These are phyloP conservation scores for Lagorchestes hirsutus DNA, from an alignment of 2,797 vertebrate genomes.

Conservation along the genomic window DNA sequence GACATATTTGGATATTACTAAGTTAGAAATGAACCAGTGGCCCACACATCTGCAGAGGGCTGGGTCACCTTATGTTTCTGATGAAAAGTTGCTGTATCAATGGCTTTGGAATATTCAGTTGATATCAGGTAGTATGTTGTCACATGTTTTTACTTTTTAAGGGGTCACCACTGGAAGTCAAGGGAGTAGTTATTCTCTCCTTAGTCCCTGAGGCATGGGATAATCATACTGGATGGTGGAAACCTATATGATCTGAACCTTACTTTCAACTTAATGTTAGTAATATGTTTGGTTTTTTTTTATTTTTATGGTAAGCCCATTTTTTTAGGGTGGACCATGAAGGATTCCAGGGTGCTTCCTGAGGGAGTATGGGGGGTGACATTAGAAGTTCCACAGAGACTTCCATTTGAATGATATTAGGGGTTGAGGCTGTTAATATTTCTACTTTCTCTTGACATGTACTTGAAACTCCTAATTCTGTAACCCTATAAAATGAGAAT, in stretches of 20 bases:
- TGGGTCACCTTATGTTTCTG: not conserved
- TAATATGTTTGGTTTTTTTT: not conserved
- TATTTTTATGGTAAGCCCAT: not conserved
- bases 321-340: conserved; percentile 3
- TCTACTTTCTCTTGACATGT: not conserved
- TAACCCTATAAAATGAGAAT: not conserved
- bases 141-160: not conserved
- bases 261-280: conserved; percentile 2
- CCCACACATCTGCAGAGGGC: not conserved
- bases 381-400: not conserved
- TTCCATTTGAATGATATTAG: not conserved
- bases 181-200: not conserved
- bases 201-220: not conserved
- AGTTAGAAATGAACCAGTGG: not conserved
- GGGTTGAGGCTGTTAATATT: not conserved
- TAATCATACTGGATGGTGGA: not conserved
- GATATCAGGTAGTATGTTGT: not conserved
- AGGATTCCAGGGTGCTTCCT: conserved; percentile 10
- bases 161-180: not conserved
- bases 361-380: not conserved
- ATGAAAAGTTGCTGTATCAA: conserved; percentile 12
- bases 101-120: conserved; percentile 8
- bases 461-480: conserved; percentile 1
- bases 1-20: not conserved
- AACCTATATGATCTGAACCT: not conserved